phyloP scores from a whole-genome alignment of 2,113 vertebrate genomes.

The Pardalotus punctatus region DNA sequence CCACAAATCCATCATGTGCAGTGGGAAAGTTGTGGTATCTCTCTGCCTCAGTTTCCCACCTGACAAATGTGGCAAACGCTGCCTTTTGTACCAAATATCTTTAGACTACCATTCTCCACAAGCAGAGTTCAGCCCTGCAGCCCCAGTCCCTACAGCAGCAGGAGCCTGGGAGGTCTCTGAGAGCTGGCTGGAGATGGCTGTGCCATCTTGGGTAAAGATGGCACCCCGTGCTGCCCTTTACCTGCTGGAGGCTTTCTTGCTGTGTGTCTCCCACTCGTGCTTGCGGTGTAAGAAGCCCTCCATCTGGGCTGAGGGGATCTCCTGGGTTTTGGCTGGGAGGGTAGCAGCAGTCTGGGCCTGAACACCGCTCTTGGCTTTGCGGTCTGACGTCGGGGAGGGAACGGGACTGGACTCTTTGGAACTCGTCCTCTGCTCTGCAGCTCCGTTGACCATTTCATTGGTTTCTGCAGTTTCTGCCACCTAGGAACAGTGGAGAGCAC shows the following conservation, averaged over 20 bases:
- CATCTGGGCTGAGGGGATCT: slow-evolving; percentile 80
- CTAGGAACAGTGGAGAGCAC: slow-evolving; percentile 61
- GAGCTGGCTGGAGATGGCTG: background rate
- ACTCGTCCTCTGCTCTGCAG: slow-evolving; percentile 85
- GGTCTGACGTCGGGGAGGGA: slow-evolving; percentile 82
- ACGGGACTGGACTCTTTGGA: slow-evolving; percentile 91
- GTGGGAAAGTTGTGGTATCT: background rate
- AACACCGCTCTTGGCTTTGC: slow-evolving; percentile 80
- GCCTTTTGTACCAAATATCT: background rate
- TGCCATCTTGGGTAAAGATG: background rate
- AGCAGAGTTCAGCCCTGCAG: background rate
- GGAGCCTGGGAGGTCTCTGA: background rate
- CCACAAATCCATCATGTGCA: background rate
- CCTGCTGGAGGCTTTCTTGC: slow-evolving; percentile 98
- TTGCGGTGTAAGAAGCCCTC: slow-evolving; percentile 93
- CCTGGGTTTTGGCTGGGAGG: slow-evolving; percentile 85
- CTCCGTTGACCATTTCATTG: slow-evolving; percentile 87
- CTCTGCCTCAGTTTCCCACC: background rate
- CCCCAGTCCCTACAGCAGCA: background rate
- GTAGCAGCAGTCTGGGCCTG: slow-evolving; percentile 86
- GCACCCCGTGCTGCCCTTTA: no score
- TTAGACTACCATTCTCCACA: background rate
- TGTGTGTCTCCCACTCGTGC: slow-evolving; percentile 93
- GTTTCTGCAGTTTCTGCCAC: slow-evolving; percentile 81
- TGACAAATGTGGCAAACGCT: background rate